Base-by-base conservation (phyloP, 2,888 invertebrate genomes). In the Bembecia ichneumoniformis region DNA sequence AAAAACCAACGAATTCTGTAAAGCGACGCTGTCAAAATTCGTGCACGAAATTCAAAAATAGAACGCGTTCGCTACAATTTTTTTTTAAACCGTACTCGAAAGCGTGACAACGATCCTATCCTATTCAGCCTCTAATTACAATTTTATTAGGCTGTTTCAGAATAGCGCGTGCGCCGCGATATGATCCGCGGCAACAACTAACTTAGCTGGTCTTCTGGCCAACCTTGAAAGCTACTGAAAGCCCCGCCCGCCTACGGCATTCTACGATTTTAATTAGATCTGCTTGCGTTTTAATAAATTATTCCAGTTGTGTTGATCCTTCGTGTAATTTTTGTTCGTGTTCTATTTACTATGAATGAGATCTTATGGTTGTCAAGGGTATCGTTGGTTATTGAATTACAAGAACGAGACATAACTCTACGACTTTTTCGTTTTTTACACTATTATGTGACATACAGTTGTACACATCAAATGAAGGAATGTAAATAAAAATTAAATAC, bases 191-290 rank as follows among this genome's bases (percentile, higher is more conserved):
- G 62, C 70, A 67, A 63, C 68, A 68, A 83, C 86, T 84, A 66
- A 66, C 56, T 56, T 49, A 46, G 52, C 50, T 60, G 59, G 58
- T 58, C 56, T 63, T 63, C 64, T 59, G 59, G 58, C 68, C 60
- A 77, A 69, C 82, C 83, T 80, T 77, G 81, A 80, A 82, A 74
- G 74, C 77, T 82, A 47, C 75, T 77, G 78, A 77, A 78, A 78
- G 77, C 72, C 68, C 68, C 68, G 62, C 68, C 71, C 68, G 71
- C 68, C 70, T 68, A 58, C 65, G 55, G 63, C 71, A 71, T 70
- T 67, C 73, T 62, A 64, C 56, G 53, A 54, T 55, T 53, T 54
- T 58, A 60, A 58, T 58, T 59, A 52, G 55, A 54, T 56, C 55
- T 55, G 54, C 48, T 52, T 47, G 46, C 55, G 47, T 51, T 52